phyloP scores from a whole-genome alignment of 2,113 vertebrate species.

The Tragelaphus strepsiceros region DNA sequence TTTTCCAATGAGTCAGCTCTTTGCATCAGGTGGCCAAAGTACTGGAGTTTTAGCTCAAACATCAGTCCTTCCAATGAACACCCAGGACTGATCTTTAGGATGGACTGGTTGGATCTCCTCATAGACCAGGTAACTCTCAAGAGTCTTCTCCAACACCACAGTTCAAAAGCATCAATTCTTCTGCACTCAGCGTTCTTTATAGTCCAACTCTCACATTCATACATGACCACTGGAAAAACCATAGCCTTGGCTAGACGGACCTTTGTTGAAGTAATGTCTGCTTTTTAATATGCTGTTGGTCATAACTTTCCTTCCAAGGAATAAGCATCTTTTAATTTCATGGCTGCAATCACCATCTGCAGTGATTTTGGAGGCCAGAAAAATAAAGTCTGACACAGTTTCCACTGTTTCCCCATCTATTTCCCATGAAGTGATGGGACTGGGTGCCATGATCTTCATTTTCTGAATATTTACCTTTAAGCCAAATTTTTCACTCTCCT shows the following conservation, averaged over 20 bases:
- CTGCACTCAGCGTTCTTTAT: fast-evolving
- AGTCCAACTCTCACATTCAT: background rate
- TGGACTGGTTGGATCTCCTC: background rate
- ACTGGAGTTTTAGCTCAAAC: too few species aligned
- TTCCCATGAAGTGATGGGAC: too few species aligned
- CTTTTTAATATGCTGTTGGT: background rate
- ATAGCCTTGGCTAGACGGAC: background rate
- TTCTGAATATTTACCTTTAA: too few species aligned
- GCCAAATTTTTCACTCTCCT: too few species aligned
- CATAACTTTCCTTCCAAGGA: background rate
- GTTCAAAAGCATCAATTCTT: background rate
- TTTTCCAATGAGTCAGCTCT: too few species aligned
- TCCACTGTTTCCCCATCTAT: background rate
- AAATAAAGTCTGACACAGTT: background rate
- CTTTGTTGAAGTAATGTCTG: background rate
- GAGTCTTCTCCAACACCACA: background rate
- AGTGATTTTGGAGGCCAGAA: background rate
- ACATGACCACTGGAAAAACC: background rate
- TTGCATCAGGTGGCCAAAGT: too few species aligned
- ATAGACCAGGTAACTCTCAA: background rate
- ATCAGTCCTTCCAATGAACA: too few species aligned
- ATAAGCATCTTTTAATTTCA: background rate
- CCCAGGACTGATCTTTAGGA: background rate
- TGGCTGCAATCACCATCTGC: background rate
- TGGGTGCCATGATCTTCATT: too few species aligned